Evolutionary conservation across 2,113 vertebrate species (phyloP).

Genomic region (Cheirogaleus medius): DNA sequence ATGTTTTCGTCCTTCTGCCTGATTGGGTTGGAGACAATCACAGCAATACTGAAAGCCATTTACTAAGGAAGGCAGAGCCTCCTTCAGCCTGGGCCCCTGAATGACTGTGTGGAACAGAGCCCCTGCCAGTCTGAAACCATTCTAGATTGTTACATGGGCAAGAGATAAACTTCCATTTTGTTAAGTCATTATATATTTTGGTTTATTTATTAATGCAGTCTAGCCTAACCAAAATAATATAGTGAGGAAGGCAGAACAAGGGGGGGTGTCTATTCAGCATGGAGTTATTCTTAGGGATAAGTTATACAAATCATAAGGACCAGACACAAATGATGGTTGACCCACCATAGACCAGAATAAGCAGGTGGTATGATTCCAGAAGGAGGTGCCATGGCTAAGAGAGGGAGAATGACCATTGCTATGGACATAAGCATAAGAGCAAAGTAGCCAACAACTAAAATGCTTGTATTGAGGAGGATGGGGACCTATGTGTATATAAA

Average conservation of each 20-base stretch:
- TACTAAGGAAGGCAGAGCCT: not conserved
- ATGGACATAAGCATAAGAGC: not conserved
- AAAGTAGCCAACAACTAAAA: not conserved
- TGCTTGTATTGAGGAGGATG: not conserved
- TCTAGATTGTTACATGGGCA: not conserved
- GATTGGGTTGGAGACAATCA: not conserved
- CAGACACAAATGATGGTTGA: not conserved
- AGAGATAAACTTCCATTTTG: not conserved
- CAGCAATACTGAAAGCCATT: not conserved
- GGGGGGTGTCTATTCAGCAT: not conserved
- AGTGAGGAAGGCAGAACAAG: not conserved
- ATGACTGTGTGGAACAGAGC: not conserved
- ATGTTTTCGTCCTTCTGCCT: not conserved
- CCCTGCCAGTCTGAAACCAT: not conserved
- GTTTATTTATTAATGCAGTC: not conserved
- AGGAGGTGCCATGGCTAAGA: not conserved
- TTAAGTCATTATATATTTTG: not conserved
- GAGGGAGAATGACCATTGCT: not conserved
- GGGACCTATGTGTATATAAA: not conserved
- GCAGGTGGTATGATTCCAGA: not conserved
- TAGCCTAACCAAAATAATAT: not conserved
- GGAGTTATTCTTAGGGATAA: not conserved
- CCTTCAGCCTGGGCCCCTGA: not conserved
- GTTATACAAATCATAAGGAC: constrained; percentile 19
- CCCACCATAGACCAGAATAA: not conserved